A percentile compares a stretch with the other conserved stretches of the same genome.
Conservation (phyloP, 2,113 vertebrate species). For the Crotalus viridis region DNA sequence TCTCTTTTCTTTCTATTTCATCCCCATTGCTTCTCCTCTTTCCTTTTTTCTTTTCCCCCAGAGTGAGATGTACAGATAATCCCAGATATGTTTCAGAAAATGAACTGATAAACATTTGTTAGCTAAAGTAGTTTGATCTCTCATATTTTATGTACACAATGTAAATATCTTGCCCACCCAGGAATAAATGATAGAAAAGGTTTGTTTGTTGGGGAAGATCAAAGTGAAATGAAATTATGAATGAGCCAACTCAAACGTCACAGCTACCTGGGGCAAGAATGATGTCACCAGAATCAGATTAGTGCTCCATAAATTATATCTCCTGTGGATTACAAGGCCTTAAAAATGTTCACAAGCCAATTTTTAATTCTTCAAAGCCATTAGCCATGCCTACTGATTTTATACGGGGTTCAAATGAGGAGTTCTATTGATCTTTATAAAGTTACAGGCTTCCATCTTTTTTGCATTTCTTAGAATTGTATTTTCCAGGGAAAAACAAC, state of each 20-base stretch:
- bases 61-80: not conserved
- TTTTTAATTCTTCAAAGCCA: constrained; percentile 20
- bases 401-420: not conserved
- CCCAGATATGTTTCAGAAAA: not conserved
- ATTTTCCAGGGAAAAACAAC: not conserved
- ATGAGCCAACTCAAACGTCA: not conserved
- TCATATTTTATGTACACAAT: not conserved
- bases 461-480: not conserved
- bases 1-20: not conserved
- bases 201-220: not conserved
- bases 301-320: constrained; percentile 2
- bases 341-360: not conserved
- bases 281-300: not conserved
- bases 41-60: too few relatives aligned
- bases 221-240: not conserved
- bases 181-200: not conserved
- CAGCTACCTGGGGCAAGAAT: not conserved
- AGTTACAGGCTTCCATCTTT: not conserved
- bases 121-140: not conserved
- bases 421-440: not conserved
- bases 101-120: not conserved
- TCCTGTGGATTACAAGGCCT: not conserved
- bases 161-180: not conserved
- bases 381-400: not conserved
- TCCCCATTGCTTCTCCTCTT: not conserved